Percentiles rank a stretch among this genome's conserved stretches.
phyloP scores from a whole-genome alignment of 2,888 invertebrate species.

The Perizoma flavofasciatum region DNA sequence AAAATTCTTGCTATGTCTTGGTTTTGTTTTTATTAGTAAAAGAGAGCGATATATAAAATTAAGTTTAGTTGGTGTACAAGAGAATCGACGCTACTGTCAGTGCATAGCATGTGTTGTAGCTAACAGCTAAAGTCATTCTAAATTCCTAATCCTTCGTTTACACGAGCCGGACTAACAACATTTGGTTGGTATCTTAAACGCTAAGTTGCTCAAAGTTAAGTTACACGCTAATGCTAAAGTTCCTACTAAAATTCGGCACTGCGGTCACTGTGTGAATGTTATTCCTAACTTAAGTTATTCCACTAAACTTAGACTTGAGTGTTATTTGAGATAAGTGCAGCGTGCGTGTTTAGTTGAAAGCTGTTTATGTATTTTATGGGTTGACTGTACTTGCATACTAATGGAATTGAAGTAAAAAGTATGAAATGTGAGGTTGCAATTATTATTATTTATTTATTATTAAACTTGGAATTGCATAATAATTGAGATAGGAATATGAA shows the following conservation, averaged over 20 bases:
- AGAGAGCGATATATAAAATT: no score
- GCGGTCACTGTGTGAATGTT: slow-evolving; percentile 9
- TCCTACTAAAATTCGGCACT: slow-evolving; percentile 9
- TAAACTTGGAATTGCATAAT: no score
- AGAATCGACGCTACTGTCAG: no score
- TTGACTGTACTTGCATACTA: no score
- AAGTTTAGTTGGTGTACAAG: no score
- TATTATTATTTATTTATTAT: no score
- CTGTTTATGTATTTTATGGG: not conserved
- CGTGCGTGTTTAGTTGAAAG: not conserved
- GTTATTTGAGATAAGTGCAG: slow-evolving; percentile 8
- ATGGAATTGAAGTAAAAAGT: no score
- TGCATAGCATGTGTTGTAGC: not conserved
- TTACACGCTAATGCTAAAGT: slow-evolving; percentile 1
- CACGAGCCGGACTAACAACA: slow-evolving; percentile 11
- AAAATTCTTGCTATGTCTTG: no score
- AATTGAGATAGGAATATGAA: no score
- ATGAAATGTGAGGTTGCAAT: no score
- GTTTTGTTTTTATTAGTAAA: no score
- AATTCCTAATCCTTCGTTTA: slow-evolving; percentile 14
- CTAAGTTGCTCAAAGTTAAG: no score
- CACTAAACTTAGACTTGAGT: slow-evolving; percentile 11
- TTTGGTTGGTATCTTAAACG: slow-evolving; percentile 11
- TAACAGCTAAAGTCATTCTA: not conserved
- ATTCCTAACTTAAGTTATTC: slow-evolving; percentile 9